phyloP scores from a whole-genome alignment of 2,113 vertebrate genomes.

The Marmota monax region DNA sequence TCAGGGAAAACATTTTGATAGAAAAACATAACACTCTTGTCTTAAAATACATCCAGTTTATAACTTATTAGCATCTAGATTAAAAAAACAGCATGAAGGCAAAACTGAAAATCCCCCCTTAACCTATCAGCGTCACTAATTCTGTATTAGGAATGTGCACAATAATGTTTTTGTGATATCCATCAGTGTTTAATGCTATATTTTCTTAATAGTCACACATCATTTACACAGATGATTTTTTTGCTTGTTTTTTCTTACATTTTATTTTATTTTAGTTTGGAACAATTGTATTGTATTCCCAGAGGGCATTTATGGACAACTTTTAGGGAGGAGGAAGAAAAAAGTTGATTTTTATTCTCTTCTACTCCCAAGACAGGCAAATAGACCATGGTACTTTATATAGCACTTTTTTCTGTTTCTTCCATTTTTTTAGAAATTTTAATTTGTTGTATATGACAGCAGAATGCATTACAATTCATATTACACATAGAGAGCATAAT shows the following conservation, averaged over 20 bases:
- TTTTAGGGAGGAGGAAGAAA: not conserved
- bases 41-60: constrained; percentile 48
- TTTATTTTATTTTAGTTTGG: not conserved
- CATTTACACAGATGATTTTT: not conserved
- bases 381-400: not conserved
- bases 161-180: constrained; percentile 27
- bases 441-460: too few relatives aligned
- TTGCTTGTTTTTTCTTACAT: too few relatives aligned
- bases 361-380: not conserved
- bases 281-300: not conserved
- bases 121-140: not conserved
- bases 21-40: not conserved
- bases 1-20: constrained; percentile 30
- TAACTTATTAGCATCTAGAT: constrained; percentile 53
- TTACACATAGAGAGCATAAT: too few relatives aligned
- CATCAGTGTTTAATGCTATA: not conserved
- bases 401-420: not conserved
- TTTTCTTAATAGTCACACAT: constrained; percentile 35
- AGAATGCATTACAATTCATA: too few relatives aligned
- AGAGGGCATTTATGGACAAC: not conserved
- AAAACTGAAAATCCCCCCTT: constrained; percentile 32
- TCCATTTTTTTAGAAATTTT: too few relatives aligned
- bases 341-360: not conserved
- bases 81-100: not conserved
- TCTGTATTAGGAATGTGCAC: constrained; percentile 4